Percentiles rank a stretch among this genome's conserved stretches.
Conservation (phyloP, 2,888 invertebrate genomes). For the Margaritifera margaritifera region DNA sequence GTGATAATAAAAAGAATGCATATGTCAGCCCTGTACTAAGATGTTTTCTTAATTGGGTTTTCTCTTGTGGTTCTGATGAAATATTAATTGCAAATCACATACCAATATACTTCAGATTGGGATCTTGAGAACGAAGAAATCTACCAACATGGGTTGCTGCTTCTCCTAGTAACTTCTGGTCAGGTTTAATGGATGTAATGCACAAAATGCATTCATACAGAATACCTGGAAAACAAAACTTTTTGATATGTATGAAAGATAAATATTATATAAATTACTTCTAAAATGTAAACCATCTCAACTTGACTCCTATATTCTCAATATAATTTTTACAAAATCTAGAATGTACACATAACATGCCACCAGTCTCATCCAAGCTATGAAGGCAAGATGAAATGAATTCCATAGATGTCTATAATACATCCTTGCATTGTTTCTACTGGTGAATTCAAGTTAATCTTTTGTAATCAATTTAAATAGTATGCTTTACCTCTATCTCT, state of each 20-base stretch:
- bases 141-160: slow-evolving; percentile 58
- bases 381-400: not conserved
- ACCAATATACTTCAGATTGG: slow-evolving; percentile 64
- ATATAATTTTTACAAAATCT: too few relatives aligned
- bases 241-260: not conserved
- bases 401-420: not conserved
- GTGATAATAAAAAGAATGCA: too few relatives aligned
- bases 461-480: too few relatives aligned
- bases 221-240: slow-evolving; percentile 40
- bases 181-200: slow-evolving; percentile 48
- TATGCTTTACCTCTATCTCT: too few relatives aligned
- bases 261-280: too few relatives aligned
- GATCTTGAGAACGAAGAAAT: slow-evolving; percentile 57
- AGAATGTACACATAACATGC: not conserved
- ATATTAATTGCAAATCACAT: slow-evolving; percentile 1
- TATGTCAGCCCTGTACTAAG: too few relatives aligned
- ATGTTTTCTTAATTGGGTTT: too few relatives aligned
- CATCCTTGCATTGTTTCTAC: too few relatives aligned
- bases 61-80: too few relatives aligned
- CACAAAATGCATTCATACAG: slow-evolving; percentile 68
- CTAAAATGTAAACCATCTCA: too few relatives aligned
- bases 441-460: too few relatives aligned
- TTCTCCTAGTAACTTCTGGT: slow-evolving; percentile 51
- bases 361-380: not conserved
- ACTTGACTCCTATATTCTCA: too few relatives aligned